Percentiles rank a stretch among this genome's conserved stretches.
These are phyloP conservation scores for Vanacampus margaritifer DNA, from an alignment of 2,113 vertebrate genomes.

Conservation along the genomic window DNA sequence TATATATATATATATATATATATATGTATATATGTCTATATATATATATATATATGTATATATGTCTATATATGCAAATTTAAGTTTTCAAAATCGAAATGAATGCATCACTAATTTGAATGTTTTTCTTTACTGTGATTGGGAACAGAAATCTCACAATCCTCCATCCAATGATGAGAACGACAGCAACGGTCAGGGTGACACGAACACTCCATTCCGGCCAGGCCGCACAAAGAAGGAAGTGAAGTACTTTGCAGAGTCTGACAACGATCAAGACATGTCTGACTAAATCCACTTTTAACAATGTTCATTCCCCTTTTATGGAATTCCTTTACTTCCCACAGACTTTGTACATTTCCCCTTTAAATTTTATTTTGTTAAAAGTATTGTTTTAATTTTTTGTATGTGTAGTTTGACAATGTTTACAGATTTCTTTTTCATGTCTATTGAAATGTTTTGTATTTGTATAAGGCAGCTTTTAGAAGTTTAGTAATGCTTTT, in stretches of 20 bases:
- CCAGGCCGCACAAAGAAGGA: constrained; percentile 89
- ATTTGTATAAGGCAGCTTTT: constrained; percentile 92
- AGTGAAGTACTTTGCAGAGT: constrained; percentile 92
- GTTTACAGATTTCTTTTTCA: constrained; percentile 91
- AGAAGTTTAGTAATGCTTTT: constrained; percentile 96
- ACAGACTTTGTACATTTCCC: constrained; percentile 98
- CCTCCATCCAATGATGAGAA: constrained; percentile 76
- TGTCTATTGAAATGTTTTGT: constrained; percentile 93
- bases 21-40: too few species aligned
- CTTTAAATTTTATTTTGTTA: constrained; percentile 87
- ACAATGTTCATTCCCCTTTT: constrained; percentile 67
- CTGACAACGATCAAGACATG: constrained; percentile 87
- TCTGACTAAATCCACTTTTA: constrained; percentile 80
- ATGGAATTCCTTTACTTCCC: constrained; percentile 80
- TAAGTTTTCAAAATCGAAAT: background rate
- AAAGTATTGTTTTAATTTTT: constrained; percentile 95
- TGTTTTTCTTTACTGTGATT: background rate
- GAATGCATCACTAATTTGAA: background rate
- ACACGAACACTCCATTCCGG: constrained; percentile 60
- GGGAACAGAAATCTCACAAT: constrained; percentile 83
- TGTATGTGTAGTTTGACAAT: constrained; percentile 98
- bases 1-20: too few species aligned
- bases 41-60: too few species aligned
- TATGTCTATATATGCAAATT: background rate
- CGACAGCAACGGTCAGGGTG: constrained; percentile 75